phyloP scores from a whole-genome alignment of 2,113 vertebrate genomes.

The Dinomys branickii region DNA sequence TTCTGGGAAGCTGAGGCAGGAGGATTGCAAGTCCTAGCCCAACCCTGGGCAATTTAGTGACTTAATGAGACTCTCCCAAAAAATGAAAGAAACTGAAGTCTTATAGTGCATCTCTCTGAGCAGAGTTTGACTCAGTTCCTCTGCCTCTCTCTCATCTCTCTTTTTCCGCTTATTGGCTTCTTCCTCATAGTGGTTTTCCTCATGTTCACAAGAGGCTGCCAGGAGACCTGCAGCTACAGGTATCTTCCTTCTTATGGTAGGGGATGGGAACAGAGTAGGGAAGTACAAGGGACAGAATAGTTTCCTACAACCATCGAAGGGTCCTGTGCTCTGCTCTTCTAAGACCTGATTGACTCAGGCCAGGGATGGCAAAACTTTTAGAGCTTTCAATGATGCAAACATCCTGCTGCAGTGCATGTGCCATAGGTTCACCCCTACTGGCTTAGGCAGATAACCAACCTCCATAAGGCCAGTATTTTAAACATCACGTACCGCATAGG shows the following conservation, averaged over 20 bases:
- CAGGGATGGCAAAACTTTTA: neutral
- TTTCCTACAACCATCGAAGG: neutral
- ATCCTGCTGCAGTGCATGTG: neutral
- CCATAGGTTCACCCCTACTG: neutral
- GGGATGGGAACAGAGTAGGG: neutral
- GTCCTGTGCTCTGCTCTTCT: neutral
- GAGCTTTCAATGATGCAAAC: neutral
- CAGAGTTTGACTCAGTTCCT: neutral
- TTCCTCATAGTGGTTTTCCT: neutral
- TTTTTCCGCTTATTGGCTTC: neutral
- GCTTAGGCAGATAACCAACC: neutral
- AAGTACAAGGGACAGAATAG: neutral
- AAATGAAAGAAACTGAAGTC: neutral
- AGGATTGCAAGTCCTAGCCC: neutral
- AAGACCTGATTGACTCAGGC: neutral
- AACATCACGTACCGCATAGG: neutral
- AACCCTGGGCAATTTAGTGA: neutral
- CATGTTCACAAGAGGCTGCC: slow-evolving; percentile 10
- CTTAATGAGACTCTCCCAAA: neutral
- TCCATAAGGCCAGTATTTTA: neutral
- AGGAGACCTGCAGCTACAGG: neutral
- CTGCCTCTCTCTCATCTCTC: neutral
- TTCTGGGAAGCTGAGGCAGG: neutral
- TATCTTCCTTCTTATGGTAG: neutral
- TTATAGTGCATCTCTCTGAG: neutral